phyloP scores from a whole-genome alignment of 2,888 invertebrate genomes.

The Unio delphinus region DNA sequence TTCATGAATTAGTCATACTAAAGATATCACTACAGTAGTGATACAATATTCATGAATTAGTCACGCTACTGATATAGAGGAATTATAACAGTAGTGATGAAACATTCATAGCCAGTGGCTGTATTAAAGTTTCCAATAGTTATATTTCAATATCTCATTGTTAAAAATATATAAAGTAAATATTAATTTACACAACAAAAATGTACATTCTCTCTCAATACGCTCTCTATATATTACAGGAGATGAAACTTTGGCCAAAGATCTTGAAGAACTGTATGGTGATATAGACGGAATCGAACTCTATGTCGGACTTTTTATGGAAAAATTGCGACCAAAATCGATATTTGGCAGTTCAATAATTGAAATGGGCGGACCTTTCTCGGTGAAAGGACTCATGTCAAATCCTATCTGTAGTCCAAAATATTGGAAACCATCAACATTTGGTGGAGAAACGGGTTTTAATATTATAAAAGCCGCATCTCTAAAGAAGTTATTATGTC shows the following conservation, averaged over 20 bases:
- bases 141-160: too few species aligned
- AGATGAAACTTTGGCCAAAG: constrained; percentile 64
- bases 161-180: not conserved
- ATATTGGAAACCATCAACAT: constrained; percentile 72
- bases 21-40: too few species aligned
- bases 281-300: constrained; percentile 72
- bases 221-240: constrained; percentile 43
- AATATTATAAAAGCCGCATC: constrained; percentile 69
- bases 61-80: too few species aligned
- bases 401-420: constrained; percentile 70
- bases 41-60: too few species aligned
- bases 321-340: constrained; percentile 63
- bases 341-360: constrained; percentile 67
- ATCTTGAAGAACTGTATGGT: constrained; percentile 68
- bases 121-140: too few species aligned
- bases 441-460: constrained; percentile 72
- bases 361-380: constrained; percentile 71
- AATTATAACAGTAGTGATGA: too few species aligned
- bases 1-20: too few species aligned
- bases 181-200: not conserved
- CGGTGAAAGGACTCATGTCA: constrained; percentile 71
- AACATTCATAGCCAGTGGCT: too few species aligned
- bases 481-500: constrained; percentile 69
- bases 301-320: constrained; percentile 69
- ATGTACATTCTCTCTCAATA: not conserved